Evolutionary conservation across 2,113 vertebrate genomes (phyloP), one percentile per base, ranked within the genome.

Genomic region (Perognathus longimembris): DNA sequence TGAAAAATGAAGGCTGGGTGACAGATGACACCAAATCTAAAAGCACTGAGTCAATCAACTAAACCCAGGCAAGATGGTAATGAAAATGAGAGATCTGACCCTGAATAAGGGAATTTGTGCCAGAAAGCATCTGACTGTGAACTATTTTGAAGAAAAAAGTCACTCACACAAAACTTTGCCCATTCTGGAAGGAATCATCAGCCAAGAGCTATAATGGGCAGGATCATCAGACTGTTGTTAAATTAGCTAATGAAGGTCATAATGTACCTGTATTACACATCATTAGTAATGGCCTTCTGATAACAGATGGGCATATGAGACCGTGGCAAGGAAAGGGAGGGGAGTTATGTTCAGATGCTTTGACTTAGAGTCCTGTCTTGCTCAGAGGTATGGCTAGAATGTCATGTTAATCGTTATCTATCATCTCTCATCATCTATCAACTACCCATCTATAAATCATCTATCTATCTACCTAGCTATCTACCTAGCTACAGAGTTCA

Each of bases 281-380:
- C 90, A 91, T 95, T 95, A 95, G 78, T 89, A 88, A 42, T 69
- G 59, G 96, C 85, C 93, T 95, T 95, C 88, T 70, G 34, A 92
- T 74, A 78, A 92, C 89, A 96, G 96, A 94, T 89, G 89, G 90
- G 40, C 28, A 42, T 66, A 15, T 12, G 54, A 93, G 59, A n/a
- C 42, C 82, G 64, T 15, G 30, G 42, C 28, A 73, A 38, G 64
- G 22, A 78, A 66, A 77, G 6, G 74, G 42, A 73, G 63, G 57
- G 59, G 34, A 21, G 36, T 71, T 28, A 0, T 17, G 50, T 92
- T 66, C 63, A 21, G 76, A 70, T 92, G 71, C 81, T n/a, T 1
- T 64, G 81, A 69, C 80, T 81, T 67, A 85, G 86, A 71, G 61
- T 69, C 76, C 1, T 7, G 63, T 54, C 73, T 93, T 75, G 70